These are phyloP conservation scores for Archaeoteleia sp. DNA, from an alignment of 2,888 invertebrate species.

Conservation along the genomic window DNA sequence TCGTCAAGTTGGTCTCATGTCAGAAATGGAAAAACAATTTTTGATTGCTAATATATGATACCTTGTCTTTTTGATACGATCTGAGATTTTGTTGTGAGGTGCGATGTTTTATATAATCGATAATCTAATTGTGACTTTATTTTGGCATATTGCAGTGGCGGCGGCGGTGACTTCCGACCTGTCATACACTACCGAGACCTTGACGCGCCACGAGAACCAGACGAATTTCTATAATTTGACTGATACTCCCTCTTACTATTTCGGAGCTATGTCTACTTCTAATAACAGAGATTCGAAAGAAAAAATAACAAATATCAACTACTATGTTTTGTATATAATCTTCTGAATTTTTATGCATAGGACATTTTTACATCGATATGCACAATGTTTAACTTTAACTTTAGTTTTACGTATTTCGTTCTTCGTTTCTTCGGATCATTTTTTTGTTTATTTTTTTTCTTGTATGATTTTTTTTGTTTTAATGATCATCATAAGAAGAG, in stretches of 20 bases:
- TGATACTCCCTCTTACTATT: slow-evolving; percentile 72
- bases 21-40: slow-evolving; percentile 20
- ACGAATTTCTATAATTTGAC: slow-evolving; percentile 84
- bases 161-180: slow-evolving; percentile 88
- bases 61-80: too few relatives aligned
- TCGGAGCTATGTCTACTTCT: slow-evolving; percentile 24
- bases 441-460: too few relatives aligned
- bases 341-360: slow-evolving; percentile 19
- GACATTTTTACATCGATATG: too few relatives aligned
- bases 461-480: too few relatives aligned
- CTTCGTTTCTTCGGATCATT: background rate
- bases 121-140: too few relatives aligned
- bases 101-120: too few relatives aligned
- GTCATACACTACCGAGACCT: slow-evolving; percentile 95
- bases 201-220: slow-evolving; percentile 93
- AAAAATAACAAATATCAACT: slow-evolving; percentile 16
- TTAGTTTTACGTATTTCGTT: slow-evolving; percentile 3
- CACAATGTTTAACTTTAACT: too few relatives aligned
- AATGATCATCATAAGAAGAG: too few relatives aligned
- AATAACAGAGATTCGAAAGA: slow-evolving; percentile 7
- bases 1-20: slow-evolving; percentile 62
- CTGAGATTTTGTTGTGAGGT: too few relatives aligned
- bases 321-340: slow-evolving; percentile 27
- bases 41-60: slow-evolving; percentile 41
- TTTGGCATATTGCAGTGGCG: slow-evolving; percentile 78